Evolutionary conservation across 2,113 vertebrate species (phyloP).

Genomic region (Oryzias woworae): DNA sequence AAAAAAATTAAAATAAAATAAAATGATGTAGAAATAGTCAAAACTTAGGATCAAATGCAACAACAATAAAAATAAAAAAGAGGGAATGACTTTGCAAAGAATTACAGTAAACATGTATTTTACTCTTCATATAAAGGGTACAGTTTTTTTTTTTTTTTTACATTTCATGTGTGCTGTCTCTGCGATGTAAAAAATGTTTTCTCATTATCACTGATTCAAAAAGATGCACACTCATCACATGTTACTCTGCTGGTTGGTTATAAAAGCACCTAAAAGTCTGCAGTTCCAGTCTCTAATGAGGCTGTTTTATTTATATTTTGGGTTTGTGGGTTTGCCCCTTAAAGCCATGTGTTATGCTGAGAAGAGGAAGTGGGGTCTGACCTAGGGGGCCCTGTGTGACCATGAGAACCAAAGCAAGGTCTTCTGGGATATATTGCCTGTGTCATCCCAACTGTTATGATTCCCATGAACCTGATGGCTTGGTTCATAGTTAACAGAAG

Average conservation of each 20-base stretch:
- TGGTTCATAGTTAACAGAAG: constrained; percentile 26
- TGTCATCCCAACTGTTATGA: constrained; percentile 63
- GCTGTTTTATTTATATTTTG: constrained; percentile 37
- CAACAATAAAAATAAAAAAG: no score
- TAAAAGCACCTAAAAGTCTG: not conserved
- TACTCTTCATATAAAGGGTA: no score
- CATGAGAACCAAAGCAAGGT: constrained; percentile 70
- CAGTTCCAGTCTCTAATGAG: constrained; percentile 10
- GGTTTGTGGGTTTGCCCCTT: constrained; percentile 52
- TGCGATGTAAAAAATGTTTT: no score
- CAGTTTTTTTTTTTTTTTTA: no score
- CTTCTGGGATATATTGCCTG: constrained; percentile 53
- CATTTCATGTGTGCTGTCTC: no score
- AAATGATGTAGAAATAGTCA: no score
- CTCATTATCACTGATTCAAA: not conserved
- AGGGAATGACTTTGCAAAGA: no score
- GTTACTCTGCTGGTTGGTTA: not conserved
- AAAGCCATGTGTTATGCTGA: constrained; percentile 46
- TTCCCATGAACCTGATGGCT: constrained; percentile 68
- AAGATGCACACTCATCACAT: not conserved
- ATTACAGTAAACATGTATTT: no score
- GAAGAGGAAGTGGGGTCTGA: constrained; percentile 66
- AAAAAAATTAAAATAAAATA: no score
- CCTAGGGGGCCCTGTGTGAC: constrained; percentile 57
- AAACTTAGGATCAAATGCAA: no score